phyloP scores from a whole-genome alignment of 2,888 invertebrate species.

The Patella depressa region DNA sequence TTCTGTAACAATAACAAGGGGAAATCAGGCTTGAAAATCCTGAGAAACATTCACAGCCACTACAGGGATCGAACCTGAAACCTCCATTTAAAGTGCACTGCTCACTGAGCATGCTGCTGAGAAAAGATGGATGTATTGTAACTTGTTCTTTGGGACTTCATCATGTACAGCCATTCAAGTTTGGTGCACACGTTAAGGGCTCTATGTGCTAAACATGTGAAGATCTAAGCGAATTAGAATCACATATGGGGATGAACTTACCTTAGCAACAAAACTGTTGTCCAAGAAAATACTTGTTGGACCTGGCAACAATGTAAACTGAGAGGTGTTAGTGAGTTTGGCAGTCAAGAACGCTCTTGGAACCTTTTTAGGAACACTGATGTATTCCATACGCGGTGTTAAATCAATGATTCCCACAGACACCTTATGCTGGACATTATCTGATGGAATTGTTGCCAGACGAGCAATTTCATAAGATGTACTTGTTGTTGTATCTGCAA shows the following conservation, averaged over 20 bases:
- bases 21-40: too few relatives aligned
- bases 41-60: too few relatives aligned
- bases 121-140: too few relatives aligned
- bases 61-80: too few relatives aligned
- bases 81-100: too few relatives aligned
- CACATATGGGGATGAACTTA: conserved; percentile 17
- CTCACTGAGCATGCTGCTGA: too few relatives aligned
- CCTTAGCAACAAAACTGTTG: conserved; percentile 72
- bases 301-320: conserved; percentile 69
- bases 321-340: conserved; percentile 68
- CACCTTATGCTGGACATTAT: conserved; percentile 67
- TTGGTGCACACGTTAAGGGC: too few relatives aligned
- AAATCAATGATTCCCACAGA: conserved; percentile 70
- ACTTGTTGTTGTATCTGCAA: conserved; percentile 65
- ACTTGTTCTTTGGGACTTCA: too few relatives aligned
- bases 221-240: too few relatives aligned
- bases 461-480: conserved; percentile 70
- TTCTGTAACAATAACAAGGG: too few relatives aligned
- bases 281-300: conserved; percentile 71
- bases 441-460: conserved; percentile 66
- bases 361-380: conserved; percentile 68
- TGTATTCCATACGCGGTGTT: conserved; percentile 68
- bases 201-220: too few relatives aligned
- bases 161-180: too few relatives aligned
- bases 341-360: conserved; percentile 70